Base-by-base conservation (phyloP, 2,888 invertebrate species). In the Girardia tigrina region DNA sequence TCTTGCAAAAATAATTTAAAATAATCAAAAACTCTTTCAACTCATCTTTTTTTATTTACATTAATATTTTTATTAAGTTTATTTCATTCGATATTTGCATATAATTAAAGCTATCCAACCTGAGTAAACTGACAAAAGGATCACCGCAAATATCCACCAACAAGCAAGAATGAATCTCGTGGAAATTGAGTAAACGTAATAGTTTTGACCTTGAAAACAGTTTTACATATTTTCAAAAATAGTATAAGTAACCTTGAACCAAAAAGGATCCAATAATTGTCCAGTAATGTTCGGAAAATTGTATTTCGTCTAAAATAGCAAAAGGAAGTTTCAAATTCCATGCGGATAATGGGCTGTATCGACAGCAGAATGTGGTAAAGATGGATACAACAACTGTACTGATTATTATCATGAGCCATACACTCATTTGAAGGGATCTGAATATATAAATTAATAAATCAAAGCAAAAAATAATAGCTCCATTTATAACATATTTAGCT, bases 301-400 rank as follows among this genome's bases (percentile, higher is more conserved):
- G 56, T 20, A 56, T 23, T n/a, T 56, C 56, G 23, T 56, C 56
- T n/a, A 56, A n/a, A 6, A 56, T 12, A 8, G 56, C 4, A n/a
- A 56, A 56, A 20, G 56, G 56, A 20, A 56, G n/a, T 16, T 56
- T 56, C n/a, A 56, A n/a, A 56, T 56, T 56, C 56, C 56, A 56
- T 56, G 56, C 56, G n/a, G 56, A 56, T 56, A 56, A n/a, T 8
- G 56, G 56, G 23, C 56, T 56, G n/a, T 56, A 56, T 56, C 56
- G 4, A 56, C 56, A 56, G 56, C n/a, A 56, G 6, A 56, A n/a
- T n/a, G 56, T 56, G 4, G 56, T 56, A 16, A 4, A 56, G 6
- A 56, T 16, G 4, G 20, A n/a, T 12, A 56, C 56, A 4, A 56
- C 4, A 16, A 56, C 23, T 56, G 56, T 56, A 2, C 8, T 16